Percentiles rank a stretch among this genome's conserved stretches.
phyloP scores from a whole-genome alignment of 1,140 invertebrate species.

The Drosophila insularis region DNA sequence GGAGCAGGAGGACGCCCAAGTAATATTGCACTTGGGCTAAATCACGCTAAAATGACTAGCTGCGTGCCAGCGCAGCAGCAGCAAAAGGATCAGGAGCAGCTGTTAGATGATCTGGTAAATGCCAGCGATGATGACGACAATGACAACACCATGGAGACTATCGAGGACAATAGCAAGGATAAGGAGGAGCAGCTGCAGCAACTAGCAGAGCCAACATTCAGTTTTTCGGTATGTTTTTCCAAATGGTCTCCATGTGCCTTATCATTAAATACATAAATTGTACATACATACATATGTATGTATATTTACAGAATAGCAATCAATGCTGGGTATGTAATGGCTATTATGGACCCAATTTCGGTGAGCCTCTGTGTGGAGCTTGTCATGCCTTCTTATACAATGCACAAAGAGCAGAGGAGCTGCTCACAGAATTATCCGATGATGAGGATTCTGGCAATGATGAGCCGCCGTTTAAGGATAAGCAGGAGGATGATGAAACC shows the following conservation, averaged over 20 bases:
- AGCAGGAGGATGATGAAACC: conserved; percentile 83
- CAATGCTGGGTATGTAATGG: conserved; percentile 93
- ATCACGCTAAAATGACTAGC: conserved; percentile 65
- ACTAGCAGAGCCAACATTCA: conserved; percentile 62
- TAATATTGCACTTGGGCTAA: background rate
- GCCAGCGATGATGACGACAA: conserved; percentile 49
- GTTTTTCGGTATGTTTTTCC: conserved; percentile 69
- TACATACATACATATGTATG: background rate
- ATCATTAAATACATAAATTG: conserved; percentile 14
- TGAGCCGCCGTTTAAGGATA: conserved; percentile 88
- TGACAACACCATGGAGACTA: conserved; percentile 12
- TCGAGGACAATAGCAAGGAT: conserved; percentile 26
- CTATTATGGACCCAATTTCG: conserved; percentile 95
- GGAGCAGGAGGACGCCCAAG: background rate
- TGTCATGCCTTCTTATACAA: conserved; percentile 96
- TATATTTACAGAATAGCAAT: conserved; percentile 54
- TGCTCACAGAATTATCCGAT: conserved; percentile 88
- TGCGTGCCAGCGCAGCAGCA: conserved; percentile 70
- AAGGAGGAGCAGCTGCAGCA: conserved; percentile 43
- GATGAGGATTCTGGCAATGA: conserved; percentile 97
- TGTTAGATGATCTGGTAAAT: conserved; percentile 59
- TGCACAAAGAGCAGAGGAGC: conserved; percentile 83
- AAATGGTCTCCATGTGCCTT: background rate
- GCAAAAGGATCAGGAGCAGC: conserved; percentile 65
- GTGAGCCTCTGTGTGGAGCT: conserved; percentile 94